Percentiles rank a stretch among this genome's conserved stretches.
phyloP scores from a whole-genome alignment of 2,113 vertebrate species.

The Nothoprocta perdicaria region DNA sequence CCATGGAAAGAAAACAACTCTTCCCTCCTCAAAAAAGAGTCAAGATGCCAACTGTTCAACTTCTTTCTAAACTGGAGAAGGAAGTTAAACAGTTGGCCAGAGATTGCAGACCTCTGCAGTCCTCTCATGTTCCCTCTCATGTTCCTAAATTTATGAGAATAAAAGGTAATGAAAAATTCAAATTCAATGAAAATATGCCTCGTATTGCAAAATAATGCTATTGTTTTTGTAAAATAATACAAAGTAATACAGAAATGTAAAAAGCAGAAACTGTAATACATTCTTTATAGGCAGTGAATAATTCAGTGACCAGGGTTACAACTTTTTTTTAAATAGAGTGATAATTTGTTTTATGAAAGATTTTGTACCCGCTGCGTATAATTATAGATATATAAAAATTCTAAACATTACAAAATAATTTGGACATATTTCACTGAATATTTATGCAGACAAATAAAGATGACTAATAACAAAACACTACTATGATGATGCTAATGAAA shows the following conservation, averaged over 20 bases:
- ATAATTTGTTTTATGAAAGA: background rate
- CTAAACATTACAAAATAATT: background rate
- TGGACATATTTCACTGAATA: background rate
- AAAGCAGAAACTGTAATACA: background rate
- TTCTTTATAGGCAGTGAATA: background rate
- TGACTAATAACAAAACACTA: background rate
- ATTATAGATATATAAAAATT: constrained; percentile 10
- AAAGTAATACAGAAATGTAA: background rate
- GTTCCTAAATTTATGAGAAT: background rate
- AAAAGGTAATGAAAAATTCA: background rate
- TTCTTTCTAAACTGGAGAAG: background rate
- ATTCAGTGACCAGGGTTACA: background rate
- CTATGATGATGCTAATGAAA: background rate
- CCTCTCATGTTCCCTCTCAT: background rate
- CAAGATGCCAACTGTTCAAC: background rate
- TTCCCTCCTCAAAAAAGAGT: constrained; percentile 1
- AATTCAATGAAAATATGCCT: background rate
- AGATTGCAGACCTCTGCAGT: background rate
- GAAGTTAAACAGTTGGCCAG: background rate
- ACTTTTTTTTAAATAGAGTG: background rate
- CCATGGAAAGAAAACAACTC: background rate
- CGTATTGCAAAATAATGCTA: background rate
- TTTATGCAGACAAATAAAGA: background rate
- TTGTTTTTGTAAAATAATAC: constrained; percentile 16
- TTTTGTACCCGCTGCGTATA: background rate